Base-by-base conservation (phyloP, 1,140 invertebrate species). In the Artemia franciscana region DNA sequence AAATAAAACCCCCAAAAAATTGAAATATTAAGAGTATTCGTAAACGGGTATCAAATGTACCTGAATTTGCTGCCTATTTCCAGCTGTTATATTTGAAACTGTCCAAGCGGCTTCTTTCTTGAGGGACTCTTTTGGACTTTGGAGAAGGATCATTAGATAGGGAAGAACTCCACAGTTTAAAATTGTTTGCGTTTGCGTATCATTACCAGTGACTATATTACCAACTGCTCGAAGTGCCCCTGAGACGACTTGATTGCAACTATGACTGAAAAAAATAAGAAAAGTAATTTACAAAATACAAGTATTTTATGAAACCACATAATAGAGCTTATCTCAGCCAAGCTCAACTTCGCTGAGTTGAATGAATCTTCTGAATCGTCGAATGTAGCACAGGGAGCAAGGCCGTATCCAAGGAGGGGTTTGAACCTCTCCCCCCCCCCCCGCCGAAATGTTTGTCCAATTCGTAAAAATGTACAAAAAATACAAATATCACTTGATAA, bases 41-140 rank as follows among this genome's bases (percentile, higher is more conserved):
- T 23, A 7, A 24, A n/a, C n/a, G n/a, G n/a, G n/a, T n/a, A n/a
- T 25, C 12, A 57, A 25, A 63, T 59, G 59, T 66, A 84, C 84
- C 76, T 88, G 86, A 67, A 94, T 92, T 77, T 97, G 94, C 67
- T 84, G 80, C 58, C 86, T 80, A 76, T 96, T 97, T 59, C 94
- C 93, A 61, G 93, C 93, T 3, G 93, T 95, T 60, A 98, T 95
- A 75, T 98, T 98, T 39, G 91, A 96, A 66, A 98, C 85, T 57
- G 93, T 95, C 93, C 94, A 98, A 71, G 91, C 96, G 5, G 92
- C 90, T 75, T 98, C 94, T 77, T 98, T 98, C 60, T 86, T 80
- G 58, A 96, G 84, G 24, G 83, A 81, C 74, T 97, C 93, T 68
- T 87, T 87, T 30, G 78, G 70, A 5, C 84, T 84, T 57, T 78